Conservation (phyloP, 1,140 invertebrate genomes). For the Diachasma alloeum region DNA sequence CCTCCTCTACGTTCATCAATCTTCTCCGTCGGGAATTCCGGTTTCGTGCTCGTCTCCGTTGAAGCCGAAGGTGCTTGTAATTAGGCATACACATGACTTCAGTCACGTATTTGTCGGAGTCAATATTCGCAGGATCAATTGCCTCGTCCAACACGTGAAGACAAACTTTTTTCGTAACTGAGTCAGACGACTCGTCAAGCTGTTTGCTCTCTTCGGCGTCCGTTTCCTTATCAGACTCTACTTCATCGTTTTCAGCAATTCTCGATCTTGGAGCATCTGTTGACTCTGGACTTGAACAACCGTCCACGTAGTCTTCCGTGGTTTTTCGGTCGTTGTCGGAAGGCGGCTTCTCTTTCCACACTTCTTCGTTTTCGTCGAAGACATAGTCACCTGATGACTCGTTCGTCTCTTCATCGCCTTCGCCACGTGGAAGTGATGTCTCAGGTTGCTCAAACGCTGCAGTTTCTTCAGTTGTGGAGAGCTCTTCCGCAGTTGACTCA, state of each 20-base stretch:
- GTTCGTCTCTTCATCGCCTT: slow-evolving; percentile 5
- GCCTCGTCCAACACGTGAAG: slow-evolving; percentile 19
- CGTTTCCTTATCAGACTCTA: neutral
- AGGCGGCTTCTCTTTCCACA: slow-evolving; percentile 27
- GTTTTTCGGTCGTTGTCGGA: neutral
- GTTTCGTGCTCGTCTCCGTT: neutral
- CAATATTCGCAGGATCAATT: neutral
- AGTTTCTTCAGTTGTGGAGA: neutral
- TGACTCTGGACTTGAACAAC: neutral
- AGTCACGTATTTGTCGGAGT: slow-evolving; percentile 5
- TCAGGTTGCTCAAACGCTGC: neutral
- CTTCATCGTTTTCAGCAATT: neutral
- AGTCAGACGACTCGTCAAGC: neutral
- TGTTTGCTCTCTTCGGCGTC: neutral
- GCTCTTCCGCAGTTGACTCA: neutral
- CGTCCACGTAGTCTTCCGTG: neutral
- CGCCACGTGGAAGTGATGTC: neutral
- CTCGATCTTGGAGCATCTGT: neutral
- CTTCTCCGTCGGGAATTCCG: slow-evolving; percentile 2
- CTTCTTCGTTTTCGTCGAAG: slow-evolving; percentile 32
- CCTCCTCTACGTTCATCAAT: neutral
- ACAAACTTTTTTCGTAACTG: slow-evolving; percentile 23
- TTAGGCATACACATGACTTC: slow-evolving; percentile 20
- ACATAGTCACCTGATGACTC: slow-evolving; percentile 18
- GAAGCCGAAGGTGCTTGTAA: neutral